These are phyloP conservation scores for Chloebia gouldiae DNA, from an alignment of 2,113 vertebrate species.

Conservation along the genomic window DNA sequence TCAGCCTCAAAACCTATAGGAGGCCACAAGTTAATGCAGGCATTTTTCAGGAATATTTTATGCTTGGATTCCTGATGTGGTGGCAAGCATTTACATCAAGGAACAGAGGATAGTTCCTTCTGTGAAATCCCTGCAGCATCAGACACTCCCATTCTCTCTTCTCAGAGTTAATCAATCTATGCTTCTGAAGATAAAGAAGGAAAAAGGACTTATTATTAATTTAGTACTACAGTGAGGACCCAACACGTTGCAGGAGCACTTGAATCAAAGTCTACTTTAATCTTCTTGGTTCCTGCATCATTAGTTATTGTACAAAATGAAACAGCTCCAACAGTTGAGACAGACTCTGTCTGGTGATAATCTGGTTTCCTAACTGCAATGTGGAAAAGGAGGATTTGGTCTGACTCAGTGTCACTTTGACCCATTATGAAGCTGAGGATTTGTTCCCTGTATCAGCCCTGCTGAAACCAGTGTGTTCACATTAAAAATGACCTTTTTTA, in stretches of 20 bases:
- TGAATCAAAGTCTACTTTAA: neutral
- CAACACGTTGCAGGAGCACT: neutral
- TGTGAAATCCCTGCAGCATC: neutral
- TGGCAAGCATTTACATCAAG: neutral
- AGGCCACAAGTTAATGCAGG: neutral
- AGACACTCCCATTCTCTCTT: neutral
- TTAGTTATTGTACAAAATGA: neutral
- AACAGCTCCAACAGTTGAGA: neutral
- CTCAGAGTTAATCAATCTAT: neutral
- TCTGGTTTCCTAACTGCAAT: neutral
- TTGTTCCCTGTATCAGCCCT: neutral
- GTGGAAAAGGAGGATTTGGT: neutral
- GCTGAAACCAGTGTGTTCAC: neutral
- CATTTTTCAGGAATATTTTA: neutral
- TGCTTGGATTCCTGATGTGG: neutral
- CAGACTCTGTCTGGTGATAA: neutral
- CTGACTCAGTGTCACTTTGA: neutral
- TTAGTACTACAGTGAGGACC: neutral
- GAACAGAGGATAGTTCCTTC: neutral
- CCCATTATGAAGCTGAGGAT: neutral
- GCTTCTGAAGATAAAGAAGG: neutral
- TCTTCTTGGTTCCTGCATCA: neutral
- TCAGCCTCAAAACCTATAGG: neutral
- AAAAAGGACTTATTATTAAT: neutral
- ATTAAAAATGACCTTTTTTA: neutral